A percentile compares a stretch with the other conserved stretches of the same genome.
phyloP scores from a whole-genome alignment of 2,113 vertebrate species.

The Uropsilus gracilis region DNA sequence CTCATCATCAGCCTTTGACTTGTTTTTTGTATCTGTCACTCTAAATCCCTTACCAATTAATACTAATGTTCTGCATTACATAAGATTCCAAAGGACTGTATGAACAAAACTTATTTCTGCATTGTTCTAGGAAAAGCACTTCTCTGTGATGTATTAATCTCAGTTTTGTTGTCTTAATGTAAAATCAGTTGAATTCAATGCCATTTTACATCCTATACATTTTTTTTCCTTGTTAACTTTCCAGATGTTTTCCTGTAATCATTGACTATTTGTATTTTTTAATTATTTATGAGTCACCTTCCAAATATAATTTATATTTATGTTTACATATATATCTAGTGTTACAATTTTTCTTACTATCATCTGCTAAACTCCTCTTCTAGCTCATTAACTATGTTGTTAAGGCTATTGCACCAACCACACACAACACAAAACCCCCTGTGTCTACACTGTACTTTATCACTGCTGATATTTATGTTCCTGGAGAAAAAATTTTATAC shows the following conservation, averaged over 20 bases:
- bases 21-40: neutral
- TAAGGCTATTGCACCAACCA: neutral
- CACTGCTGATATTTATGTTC: neutral
- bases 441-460: neutral
- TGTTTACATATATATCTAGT: neutral
- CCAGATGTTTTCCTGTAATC: neutral
- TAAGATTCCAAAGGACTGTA: neutral
- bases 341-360: conserved; percentile 31
- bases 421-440: neutral
- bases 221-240: neutral
- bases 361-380: conserved; percentile 30
- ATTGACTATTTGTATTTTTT: conserved; percentile 4
- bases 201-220: neutral
- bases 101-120: neutral
- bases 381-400: conserved; percentile 29
- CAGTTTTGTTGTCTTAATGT: neutral
- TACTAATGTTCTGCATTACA: neutral
- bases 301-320: conserved; percentile 38
- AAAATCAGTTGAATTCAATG: conserved; percentile 1
- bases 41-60: neutral
- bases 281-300: conserved; percentile 40
- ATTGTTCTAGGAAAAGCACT: conserved; percentile 17
- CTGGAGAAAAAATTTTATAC: conserved; percentile 24
- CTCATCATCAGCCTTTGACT: neutral
- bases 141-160: neutral